Base-by-base conservation (phyloP, 2,797 vertebrate genomes). In the Schizothorax lantsangensis region DNA sequence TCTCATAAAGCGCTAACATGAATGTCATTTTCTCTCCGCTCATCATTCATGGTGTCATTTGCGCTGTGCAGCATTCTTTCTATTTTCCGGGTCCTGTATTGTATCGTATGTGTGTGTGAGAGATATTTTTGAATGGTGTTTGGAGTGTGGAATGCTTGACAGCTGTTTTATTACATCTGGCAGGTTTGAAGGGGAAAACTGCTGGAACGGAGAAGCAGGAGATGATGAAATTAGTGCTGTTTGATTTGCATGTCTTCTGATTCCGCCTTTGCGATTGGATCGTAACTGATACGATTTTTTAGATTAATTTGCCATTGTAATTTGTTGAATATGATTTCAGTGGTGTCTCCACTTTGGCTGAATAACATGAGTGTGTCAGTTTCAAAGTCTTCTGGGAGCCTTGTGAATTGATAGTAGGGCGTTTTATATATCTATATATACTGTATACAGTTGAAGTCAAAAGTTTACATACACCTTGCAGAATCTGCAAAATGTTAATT, bases 151-250 rank as follows among this genome's bases (percentile, higher is more conserved):
- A 85, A 77, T 85, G 86, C 54, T 62, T 87, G 83, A 86, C 77
- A 87, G 73, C 57, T 86, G 45, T 84, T 87, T 82, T 75, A 84
- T 90, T 79, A 86, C 64, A 75, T 87, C 47, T 79, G 83, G 84
- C 73, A 54, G 84, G 84, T 88, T 84, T 79, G 73, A 66, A 23
- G 81, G 26, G 6, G 68, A 73, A 73, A 83, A 43, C 72, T 14
- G 26, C 57, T 57, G 52, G 9, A 81, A 80, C 23, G 30, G 71
- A 83, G 84, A 66, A 86, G 85, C 52, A 40, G 64, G 69, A 79
- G 79, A 88, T 79, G 81, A 81, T 80, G 66, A 72, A 62, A 85
- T 85, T 81, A 84, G 78, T 57, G 47, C 40, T 75, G 82, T 69
- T 66, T 85, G 52, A 79, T 88, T 79, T 86, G 79, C 49, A 66